Base-by-base conservation (phyloP, 2,888 invertebrate species). In the Argyresthia albistria region DNA sequence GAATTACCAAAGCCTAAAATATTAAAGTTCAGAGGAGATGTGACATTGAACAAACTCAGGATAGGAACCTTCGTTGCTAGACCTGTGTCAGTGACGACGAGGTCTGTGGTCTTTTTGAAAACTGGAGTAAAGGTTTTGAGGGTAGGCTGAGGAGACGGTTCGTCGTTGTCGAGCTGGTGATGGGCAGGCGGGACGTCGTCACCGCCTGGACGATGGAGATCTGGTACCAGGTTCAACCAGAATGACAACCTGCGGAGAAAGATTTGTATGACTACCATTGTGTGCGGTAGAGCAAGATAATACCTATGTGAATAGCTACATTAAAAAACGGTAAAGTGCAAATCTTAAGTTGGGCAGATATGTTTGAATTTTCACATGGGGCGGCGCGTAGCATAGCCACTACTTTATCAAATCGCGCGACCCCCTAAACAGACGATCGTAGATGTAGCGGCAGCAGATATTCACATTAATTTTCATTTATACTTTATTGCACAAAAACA, bases 161-260 rank as follows among this genome's bases (percentile, higher is more conserved):
- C 91, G 56, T 94, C 93, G 60, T 93, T 91, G 57, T 92, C 92
- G 1, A 97, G 90, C 59, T 94, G 92, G 74, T 97, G 97, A 76
- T 96, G 95, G 0, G 94, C 92, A 46, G 91, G 89, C 35, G 95
- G 95, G 4, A 96, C 95, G 64, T 95, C 95, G 62, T 95, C 95
- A 8, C 95, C 93, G 8, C 96, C 95, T 0, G 95, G 95, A 61
- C 94, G 93, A 70, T 96, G 96, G 35, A 96, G 89, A 70, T 97
- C 97, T 37, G 98, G 98, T 55, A 98, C 96, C 51, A 98, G 88
- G 69, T 97, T 97, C 55, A 97, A 78, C 98, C 98, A 98, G 77
- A 98, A 96, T 1, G 97, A 97, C 52, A 98, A 89, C 59, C 93
- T 91, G 80, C 60, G 58, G 25, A 6, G 58, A 71, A 60, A 70